A percentile compares a stretch with the other conserved stretches of the same genome.
Conservation (phyloP, 2,888 invertebrate genomes). For the Ephialtes manifestator region DNA sequence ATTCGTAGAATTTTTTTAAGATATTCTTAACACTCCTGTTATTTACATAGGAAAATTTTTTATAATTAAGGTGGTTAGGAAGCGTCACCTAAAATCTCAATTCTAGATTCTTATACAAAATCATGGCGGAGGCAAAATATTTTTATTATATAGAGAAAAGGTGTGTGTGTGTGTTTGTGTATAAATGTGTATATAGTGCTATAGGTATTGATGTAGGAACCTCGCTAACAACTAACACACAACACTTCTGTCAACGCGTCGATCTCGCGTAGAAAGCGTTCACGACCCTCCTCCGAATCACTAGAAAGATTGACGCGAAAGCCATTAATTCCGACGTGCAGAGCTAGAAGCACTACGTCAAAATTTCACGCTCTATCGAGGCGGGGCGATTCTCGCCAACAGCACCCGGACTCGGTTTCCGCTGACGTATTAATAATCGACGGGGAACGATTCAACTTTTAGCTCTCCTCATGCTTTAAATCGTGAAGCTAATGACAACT, state of each 20-base stretch:
- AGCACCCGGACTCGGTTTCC: conserved; percentile 13
- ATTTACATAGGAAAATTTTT: too few relatives aligned
- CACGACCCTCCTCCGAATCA: conserved; percentile 22
- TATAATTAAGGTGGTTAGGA: too few relatives aligned
- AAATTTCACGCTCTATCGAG: conserved; percentile 51
- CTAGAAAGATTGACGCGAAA: conserved; percentile 62
- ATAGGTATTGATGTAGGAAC: conserved; percentile 1
- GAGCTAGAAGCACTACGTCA: conserved; percentile 54
- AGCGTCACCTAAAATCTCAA: too few relatives aligned
- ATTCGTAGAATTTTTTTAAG: too few relatives aligned
- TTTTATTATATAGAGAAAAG: background rate
- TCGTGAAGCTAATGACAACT: background rate
- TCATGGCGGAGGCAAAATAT: background rate
- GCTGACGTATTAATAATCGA: conserved; percentile 62
- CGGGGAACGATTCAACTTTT: conserved; percentile 46
- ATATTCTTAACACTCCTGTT: too few relatives aligned
- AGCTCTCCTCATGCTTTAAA: background rate
- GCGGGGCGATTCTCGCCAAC: conserved; percentile 41
- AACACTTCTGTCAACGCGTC: conserved; percentile 52
- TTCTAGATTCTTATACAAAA: background rate
- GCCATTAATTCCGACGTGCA: conserved; percentile 67
- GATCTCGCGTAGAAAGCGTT: conserved; percentile 49
- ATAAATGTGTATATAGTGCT: background rate
- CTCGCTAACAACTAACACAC: conserved; percentile 11
- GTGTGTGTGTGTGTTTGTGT: background rate